Percentiles rank a stretch among this genome's conserved stretches.
Evolutionary conservation across 2,888 invertebrate genomes (phyloP).

Genomic region (Liopterus haemorrhoidalis): DNA sequence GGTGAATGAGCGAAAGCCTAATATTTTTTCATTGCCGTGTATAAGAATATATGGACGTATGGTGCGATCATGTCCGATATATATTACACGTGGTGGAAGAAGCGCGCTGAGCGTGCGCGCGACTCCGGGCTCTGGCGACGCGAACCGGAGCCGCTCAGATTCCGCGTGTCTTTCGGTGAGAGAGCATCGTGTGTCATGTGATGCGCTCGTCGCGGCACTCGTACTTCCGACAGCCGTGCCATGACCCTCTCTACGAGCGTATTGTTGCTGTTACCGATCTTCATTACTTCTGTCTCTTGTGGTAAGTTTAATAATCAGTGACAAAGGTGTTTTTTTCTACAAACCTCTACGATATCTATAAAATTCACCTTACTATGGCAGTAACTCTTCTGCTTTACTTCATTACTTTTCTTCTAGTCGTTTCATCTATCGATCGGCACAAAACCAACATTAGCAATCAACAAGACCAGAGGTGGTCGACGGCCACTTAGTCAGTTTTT

Average conservation of each 20-base stretch:
- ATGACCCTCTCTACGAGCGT: conserved; percentile 36
- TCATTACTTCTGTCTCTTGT: conserved; percentile 13
- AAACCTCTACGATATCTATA: neutral
- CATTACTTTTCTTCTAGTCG: too few relatives aligned
- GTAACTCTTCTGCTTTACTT: too few relatives aligned
- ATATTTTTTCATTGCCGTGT: conserved; percentile 16
- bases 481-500: conserved; percentile 6
- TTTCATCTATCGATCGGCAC: too few relatives aligned
- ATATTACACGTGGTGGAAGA: conserved; percentile 4
- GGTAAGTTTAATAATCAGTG: neutral
- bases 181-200: conserved; percentile 32
- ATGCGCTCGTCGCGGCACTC: conserved; percentile 35
- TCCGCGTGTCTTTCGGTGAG: conserved; percentile 33
- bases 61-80: conserved; percentile 12
- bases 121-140: conserved; percentile 1
- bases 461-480: too few relatives aligned
- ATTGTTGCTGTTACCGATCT: conserved; percentile 32
- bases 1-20: conserved; percentile 13
- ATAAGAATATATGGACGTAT: conserved; percentile 9
- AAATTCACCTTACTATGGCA: too few relatives aligned
- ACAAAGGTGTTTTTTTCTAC: neutral
- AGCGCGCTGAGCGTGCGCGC: conserved; percentile 12
- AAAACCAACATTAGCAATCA: too few relatives aligned
- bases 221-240: conserved; percentile 33
- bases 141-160: conserved; percentile 28